Evolutionary conservation across 2,888 invertebrate genomes (phyloP).

Genomic region (Globia sparganii): DNA sequence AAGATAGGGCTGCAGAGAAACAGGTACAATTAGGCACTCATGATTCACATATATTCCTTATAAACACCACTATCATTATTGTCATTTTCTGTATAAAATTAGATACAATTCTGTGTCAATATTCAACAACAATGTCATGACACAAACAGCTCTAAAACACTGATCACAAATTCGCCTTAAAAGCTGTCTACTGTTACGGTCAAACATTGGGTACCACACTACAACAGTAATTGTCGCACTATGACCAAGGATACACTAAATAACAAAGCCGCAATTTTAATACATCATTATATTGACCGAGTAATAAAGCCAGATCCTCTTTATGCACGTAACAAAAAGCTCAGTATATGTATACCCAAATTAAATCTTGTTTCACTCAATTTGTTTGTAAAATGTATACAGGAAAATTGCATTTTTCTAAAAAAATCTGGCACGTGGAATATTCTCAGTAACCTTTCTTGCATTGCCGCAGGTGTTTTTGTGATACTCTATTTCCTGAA

Average conservation of each 20-base stretch:
- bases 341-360: background rate
- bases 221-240: background rate
- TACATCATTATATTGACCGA: background rate
- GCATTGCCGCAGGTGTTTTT: constrained; percentile 16
- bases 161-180: background rate
- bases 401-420: background rate
- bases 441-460: background rate
- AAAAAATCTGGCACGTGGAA: background rate
- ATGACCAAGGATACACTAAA: background rate
- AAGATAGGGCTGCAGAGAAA: background rate
- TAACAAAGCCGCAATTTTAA: constrained; percentile 11
- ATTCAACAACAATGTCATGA: background rate
- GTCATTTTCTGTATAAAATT: background rate
- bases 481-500: background rate
- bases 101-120: background rate
- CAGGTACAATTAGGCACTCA: background rate
- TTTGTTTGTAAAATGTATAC: constrained; percentile 2
- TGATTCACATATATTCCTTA: background rate
- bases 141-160: background rate
- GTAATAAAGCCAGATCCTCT: constrained; percentile 17
- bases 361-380: background rate
- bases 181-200: background rate
- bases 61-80: background rate
- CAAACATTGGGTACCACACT: background rate
- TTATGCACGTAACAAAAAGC: constrained; percentile 8